Conservation (phyloP, 2,797 vertebrate species). For the Paratrypauchen microcephalus region DNA sequence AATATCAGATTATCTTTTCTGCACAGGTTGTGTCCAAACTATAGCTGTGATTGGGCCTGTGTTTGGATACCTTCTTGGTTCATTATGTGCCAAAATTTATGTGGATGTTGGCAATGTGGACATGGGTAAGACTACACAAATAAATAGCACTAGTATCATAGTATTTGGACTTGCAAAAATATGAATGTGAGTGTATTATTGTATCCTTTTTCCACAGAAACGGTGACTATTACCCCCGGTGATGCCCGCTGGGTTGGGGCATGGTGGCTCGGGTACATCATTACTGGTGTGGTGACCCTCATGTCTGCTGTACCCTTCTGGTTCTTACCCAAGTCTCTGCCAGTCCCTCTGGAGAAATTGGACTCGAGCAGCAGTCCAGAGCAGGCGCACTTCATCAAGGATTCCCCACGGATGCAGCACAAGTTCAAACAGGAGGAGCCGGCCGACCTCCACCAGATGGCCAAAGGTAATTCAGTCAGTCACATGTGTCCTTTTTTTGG, state of each 20-base stretch:
- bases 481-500: neutral
- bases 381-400: conserved; percentile 84
- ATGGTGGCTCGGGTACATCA: conserved; percentile 95
- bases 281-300: conserved; percentile 84
- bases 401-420: conserved; percentile 70
- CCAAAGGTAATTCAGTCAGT: conserved; percentile 74
- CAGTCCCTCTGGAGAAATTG: conserved; percentile 69
- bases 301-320: conserved; percentile 89
- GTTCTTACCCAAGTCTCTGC: conserved; percentile 89
- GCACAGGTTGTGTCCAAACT: conserved; percentile 90
- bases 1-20: conserved; percentile 21
- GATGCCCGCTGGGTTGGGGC: conserved; percentile 93
- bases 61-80: conserved; percentile 93
- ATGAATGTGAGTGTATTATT: neutral
- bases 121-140: conserved; percentile 80
- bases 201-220: conserved; percentile 68
- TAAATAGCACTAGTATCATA: neutral
- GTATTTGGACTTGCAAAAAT: neutral
- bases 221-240: conserved; percentile 80
- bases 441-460: conserved; percentile 81
- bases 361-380: conserved; percentile 79
- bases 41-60: conserved; percentile 92
- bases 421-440: conserved; percentile 74
- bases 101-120: conserved; percentile 92
- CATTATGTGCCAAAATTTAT: conserved; percentile 92